Conservation (phyloP, 2,113 vertebrate species). For the Siniperca chuatsi region DNA sequence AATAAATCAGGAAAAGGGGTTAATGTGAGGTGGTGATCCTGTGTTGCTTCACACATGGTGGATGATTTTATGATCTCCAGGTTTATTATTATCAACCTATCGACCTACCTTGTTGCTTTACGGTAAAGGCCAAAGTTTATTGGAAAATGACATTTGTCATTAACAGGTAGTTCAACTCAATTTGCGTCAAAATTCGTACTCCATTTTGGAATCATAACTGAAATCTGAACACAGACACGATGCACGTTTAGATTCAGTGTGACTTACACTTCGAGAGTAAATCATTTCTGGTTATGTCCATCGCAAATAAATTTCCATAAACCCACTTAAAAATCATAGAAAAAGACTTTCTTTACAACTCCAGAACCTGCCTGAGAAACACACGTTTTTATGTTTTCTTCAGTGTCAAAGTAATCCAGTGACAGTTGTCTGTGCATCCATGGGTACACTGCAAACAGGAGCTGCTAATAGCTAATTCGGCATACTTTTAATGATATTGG, state of each 20-base stretch:
- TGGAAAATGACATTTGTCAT: background rate
- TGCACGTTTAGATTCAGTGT: too few relatives aligned
- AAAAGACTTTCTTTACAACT: background rate
- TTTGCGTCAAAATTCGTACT: too few relatives aligned
- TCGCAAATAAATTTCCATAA: background rate
- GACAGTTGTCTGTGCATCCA: background rate
- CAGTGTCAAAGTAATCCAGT: too few relatives aligned
- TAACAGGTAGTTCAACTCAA: background rate
- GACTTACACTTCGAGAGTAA: too few relatives aligned
- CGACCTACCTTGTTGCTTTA: background rate
- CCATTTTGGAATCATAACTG: too few relatives aligned
- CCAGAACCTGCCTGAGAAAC: background rate
- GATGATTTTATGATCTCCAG: constrained; percentile 25
- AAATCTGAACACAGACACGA: too few relatives aligned
- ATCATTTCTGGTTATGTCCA: background rate
- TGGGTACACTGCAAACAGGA: background rate
- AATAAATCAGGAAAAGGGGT: background rate
- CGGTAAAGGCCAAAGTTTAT: background rate
- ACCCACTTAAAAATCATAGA: too few relatives aligned
- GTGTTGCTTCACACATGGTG: background rate
- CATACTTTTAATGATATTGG: background rate
- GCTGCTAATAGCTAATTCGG: background rate
- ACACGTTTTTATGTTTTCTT: background rate
- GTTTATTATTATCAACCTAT: constrained; percentile 19
- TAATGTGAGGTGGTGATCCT: background rate